These are phyloP conservation scores for Gopherus evgoodei DNA, from an alignment of 2,113 vertebrate genomes.

Conservation along the genomic window DNA sequence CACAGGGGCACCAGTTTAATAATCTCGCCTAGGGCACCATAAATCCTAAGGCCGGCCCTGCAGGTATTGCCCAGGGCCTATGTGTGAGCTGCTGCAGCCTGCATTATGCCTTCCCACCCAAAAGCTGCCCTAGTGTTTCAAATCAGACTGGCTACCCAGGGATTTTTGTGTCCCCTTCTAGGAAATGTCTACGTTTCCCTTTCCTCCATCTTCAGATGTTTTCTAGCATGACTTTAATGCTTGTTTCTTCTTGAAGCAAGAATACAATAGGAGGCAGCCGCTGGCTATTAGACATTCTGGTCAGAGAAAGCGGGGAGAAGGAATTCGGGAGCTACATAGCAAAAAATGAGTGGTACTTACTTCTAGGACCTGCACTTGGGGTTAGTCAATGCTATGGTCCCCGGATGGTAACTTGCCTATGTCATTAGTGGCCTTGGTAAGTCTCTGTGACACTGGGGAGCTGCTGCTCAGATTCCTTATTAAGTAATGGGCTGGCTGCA, in stretches of 20 bases:
- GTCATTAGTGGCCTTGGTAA: not conserved
- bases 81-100: not conserved
- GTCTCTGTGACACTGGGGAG: not conserved
- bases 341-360: not conserved
- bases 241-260: not conserved
- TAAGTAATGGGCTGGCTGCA: not conserved
- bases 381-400: not conserved
- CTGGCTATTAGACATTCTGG: not conserved
- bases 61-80: not conserved
- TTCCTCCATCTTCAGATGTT: not conserved
- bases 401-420: not conserved
- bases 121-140: not conserved
- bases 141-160: accelerated
- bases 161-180: not conserved
- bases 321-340: not conserved
- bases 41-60: no score
- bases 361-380: not conserved
- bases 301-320: not conserved
- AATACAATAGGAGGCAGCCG: not conserved
- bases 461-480: not conserved
- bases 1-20: no score
- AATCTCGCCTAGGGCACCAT: no score
- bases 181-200: not conserved
- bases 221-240: accelerated
- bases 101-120: not conserved